Evolutionary conservation across 2,888 invertebrate genomes (phyloP), one percentile per base, ranked within the genome.

Genomic region (Embidobia sp.): DNA sequence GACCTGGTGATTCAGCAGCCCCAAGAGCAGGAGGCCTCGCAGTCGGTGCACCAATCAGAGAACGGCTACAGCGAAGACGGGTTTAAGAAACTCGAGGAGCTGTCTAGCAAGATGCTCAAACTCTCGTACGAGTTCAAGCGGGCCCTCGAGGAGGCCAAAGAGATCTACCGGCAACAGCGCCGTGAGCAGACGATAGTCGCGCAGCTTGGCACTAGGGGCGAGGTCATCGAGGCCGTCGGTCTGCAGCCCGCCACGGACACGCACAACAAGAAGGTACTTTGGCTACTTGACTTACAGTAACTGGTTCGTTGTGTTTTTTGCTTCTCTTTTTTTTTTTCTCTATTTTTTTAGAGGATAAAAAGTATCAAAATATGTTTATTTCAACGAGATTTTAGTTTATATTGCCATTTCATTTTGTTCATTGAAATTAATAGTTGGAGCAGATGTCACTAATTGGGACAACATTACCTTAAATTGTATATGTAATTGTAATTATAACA

Each of bases 221-320:
- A 90, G 76, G 89, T 90, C 3, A 90, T 90, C 37, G 89, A 90
- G 46, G 91, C 92, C 79, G 91, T 91, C 29, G 92, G 92, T 3
- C 84, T 92, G 31, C 92, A 92, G 79, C 92, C 92, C 11, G 89
- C 92, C 1, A 85, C 92, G 8, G 94, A 95, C 84, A 91, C 92
- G 44, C 93, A 94, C 85, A 91, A 93, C 81, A 94, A 95, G 91
- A 95, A 95, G 92, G 95, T 95, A 87, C n/a, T n/a, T n/a, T n/a
- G n/a, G n/a, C n/a, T n/a, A n/a, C n/a, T n/a, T n/a, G n/a, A n/a
- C n/a, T n/a, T n/a, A n/a, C n/a, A n/a, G n/a, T n/a, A n/a, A n/a
- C n/a, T n/a, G n/a, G n/a, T n/a, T n/a, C n/a, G n/a, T n/a, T n/a
- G n/a, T n/a, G n/a, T n/a, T n/a, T n/a, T n/a, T n/a, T n/a, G n/a